Conservation (phyloP, 1,140 invertebrate genomes). For the Drosophila saltans region DNA sequence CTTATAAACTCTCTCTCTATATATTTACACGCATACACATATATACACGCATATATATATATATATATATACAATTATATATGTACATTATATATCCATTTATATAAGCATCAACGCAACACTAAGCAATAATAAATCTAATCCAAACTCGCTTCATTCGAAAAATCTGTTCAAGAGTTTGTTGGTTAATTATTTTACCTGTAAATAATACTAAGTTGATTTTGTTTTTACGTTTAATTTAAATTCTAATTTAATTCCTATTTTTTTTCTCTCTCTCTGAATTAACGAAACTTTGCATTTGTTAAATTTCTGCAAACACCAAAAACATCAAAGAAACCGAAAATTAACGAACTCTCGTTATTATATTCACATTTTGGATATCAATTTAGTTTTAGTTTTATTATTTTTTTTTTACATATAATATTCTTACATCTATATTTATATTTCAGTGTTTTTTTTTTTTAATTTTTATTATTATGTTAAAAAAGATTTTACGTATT, state of each 20-base stretch:
- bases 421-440: conserved; percentile 44
- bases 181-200: conserved; percentile 47
- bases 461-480: conserved; percentile 45
- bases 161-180: conserved; percentile 26
- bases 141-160: conserved; percentile 55
- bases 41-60: conserved; percentile 47
- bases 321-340: conserved; percentile 33
- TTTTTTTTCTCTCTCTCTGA: conserved; percentile 21
- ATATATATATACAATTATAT: conserved; percentile 24
- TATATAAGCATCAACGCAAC: conserved; percentile 45
- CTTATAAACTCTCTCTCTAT: conserved; percentile 66
- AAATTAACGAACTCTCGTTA: conserved; percentile 44
- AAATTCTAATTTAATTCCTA: neutral
- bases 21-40: conserved; percentile 47
- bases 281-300: conserved; percentile 63
- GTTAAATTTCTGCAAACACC: conserved; percentile 58
- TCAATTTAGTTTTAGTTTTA: conserved; percentile 58
- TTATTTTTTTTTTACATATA: conserved; percentile 55
- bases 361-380: conserved; percentile 44
- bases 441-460: conserved; percentile 37
- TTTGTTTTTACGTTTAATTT: conserved; percentile 38
- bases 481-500: conserved; percentile 52
- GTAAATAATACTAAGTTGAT: conserved; percentile 59
- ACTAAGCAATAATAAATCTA: conserved; percentile 58
- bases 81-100: conserved; percentile 43